A percentile compares a stretch with the other conserved stretches of the same genome.
phyloP scores from a whole-genome alignment of 2,113 vertebrate species.

The Nerophis ophidion region DNA sequence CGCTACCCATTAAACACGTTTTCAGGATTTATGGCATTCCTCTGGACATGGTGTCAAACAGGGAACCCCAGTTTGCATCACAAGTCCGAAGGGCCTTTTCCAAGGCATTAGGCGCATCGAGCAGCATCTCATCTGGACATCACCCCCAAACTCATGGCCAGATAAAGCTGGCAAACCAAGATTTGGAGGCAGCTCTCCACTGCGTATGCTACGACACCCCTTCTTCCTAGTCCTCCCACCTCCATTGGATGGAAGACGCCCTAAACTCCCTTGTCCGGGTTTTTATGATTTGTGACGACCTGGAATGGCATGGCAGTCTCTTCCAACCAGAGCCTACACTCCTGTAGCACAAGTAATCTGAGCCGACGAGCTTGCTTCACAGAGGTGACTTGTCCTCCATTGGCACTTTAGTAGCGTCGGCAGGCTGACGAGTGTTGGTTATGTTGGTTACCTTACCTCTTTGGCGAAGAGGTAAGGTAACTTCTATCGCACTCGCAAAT shows the following conservation, averaged over 20 bases:
- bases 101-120: background rate
- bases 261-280: background rate
- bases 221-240: background rate
- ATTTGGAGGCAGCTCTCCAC: background rate
- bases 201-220: background rate
- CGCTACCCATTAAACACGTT: background rate
- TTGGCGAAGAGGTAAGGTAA: too few relatives aligned
- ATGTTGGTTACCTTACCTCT: too few relatives aligned
- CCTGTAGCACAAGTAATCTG: too few relatives aligned
- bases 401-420: too few relatives aligned
- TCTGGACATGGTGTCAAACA: too few relatives aligned
- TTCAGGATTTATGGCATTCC: background rate
- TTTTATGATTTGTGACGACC: too few relatives aligned
- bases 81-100: background rate
- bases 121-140: background rate
- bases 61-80: background rate
- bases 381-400: too few relatives aligned
- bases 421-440: too few relatives aligned
- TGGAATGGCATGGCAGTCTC: too few relatives aligned
- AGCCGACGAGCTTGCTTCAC: too few relatives aligned
- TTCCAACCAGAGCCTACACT: too few relatives aligned
- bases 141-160: conserved; percentile 4
- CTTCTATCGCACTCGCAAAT: too few relatives aligned
- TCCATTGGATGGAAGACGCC: background rate
- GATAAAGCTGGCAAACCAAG: background rate